These are phyloP conservation scores for Sipunculus nudus DNA, from an alignment of 2,888 invertebrate species.

Conservation along the genomic window DNA sequence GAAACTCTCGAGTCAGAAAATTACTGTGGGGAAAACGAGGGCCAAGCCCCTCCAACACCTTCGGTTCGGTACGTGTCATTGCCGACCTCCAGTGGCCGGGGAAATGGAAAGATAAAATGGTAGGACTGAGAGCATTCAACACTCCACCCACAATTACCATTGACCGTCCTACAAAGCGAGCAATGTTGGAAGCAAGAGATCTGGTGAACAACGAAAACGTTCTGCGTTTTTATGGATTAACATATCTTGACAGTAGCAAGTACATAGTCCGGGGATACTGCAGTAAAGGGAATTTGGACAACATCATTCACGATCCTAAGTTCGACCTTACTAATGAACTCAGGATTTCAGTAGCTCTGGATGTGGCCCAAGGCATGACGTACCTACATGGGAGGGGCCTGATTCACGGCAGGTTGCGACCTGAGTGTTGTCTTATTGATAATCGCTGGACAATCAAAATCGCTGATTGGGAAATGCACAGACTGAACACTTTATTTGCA, in stretches of 20 bases:
- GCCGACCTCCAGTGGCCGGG: slow-evolving; percentile 50
- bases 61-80: slow-evolving; percentile 33
- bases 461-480: slow-evolving; percentile 54
- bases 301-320: slow-evolving; percentile 53
- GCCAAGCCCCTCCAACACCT: not conserved
- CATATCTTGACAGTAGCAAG: slow-evolving; percentile 41
- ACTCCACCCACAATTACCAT: too few relatives aligned
- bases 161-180: not conserved
- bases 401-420: slow-evolving; percentile 55
- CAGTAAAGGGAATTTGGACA: slow-evolving; percentile 49
- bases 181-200: not conserved
- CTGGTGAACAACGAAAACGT: slow-evolving; percentile 46
- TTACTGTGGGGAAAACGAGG: too few relatives aligned
- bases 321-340: slow-evolving; percentile 51
- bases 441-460: slow-evolving; percentile 57
- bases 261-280: slow-evolving; percentile 52
- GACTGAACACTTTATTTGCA: too few relatives aligned
- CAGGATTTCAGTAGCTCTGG: slow-evolving; percentile 50
- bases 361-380: slow-evolving; percentile 46
- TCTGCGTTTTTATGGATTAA: slow-evolving; percentile 54
- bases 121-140: slow-evolving; percentile 45
- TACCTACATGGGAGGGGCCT: slow-evolving; percentile 56
- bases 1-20: too few relatives aligned
- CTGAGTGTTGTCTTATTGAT: slow-evolving; percentile 55
- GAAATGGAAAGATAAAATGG: slow-evolving; percentile 43